A percentile compares a stretch with the other conserved stretches of the same genome.
phyloP scores from a whole-genome alignment of 2,113 vertebrate genomes.

The Hydrochoerus hydrochaeris region DNA sequence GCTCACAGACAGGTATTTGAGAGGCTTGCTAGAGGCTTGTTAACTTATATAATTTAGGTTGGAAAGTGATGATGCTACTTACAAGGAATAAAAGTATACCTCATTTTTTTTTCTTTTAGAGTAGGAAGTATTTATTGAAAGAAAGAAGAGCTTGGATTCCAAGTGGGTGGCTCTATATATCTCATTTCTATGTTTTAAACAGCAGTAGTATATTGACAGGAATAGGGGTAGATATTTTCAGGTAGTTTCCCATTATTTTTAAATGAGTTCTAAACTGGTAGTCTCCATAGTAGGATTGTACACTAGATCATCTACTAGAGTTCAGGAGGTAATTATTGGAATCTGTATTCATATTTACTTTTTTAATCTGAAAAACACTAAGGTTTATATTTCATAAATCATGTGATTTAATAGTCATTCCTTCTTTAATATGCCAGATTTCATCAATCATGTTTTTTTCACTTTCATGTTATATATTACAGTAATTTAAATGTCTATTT shows the following conservation, averaged over 20 bases:
- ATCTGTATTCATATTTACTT: not conserved
- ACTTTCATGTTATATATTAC: not conserved
- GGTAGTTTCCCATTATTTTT: not conserved
- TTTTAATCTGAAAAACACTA: not conserved
- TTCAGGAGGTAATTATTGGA: not conserved
- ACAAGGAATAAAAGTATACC: not conserved
- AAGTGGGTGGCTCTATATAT: not conserved
- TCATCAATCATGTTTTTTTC: not conserved
- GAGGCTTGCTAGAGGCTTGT: not conserved
- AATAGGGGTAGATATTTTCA: not conserved
- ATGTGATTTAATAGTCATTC: not conserved
- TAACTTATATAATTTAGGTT: not conserved
- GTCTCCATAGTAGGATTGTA: not conserved
- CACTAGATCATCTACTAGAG: not conserved
- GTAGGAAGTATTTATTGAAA: not conserved
- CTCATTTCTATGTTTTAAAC: not conserved
- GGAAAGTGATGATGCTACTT: not conserved
- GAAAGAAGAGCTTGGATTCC: not conserved
- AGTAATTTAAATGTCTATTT: not conserved
- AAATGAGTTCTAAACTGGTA: not conserved
- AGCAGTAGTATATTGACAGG: not conserved
- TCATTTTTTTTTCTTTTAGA: not conserved
- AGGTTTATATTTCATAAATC: not conserved
- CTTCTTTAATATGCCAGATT: not conserved
- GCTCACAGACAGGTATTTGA: not conserved